Evolutionary conservation across 2,113 vertebrate species (phyloP).

Genomic region (Pterocles burchelli): DNA sequence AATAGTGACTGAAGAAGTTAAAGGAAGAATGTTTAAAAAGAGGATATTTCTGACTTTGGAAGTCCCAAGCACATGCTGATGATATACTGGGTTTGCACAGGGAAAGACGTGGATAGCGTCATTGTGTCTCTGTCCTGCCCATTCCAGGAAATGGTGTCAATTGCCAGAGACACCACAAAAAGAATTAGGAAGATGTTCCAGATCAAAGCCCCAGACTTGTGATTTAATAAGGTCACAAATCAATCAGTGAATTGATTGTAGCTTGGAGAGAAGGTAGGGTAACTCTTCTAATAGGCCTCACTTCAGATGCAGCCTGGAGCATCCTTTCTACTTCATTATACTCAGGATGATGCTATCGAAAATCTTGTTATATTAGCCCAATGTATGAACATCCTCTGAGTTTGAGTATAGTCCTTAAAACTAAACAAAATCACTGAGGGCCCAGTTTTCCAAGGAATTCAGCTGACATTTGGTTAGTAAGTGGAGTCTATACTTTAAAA

Average conservation of each 20-base stretch:
- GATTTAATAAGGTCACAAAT: not conserved
- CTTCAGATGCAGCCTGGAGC: not conserved
- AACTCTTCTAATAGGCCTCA: fast-evolving
- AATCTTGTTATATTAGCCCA: not conserved
- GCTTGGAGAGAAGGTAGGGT: not conserved
- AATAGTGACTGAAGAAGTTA: not conserved
- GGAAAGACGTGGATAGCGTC: not conserved
- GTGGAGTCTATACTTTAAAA: not conserved
- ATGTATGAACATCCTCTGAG: not conserved
- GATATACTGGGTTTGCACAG: not conserved
- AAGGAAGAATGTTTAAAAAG: not conserved
- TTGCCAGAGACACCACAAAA: not conserved
- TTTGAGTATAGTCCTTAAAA: not conserved
- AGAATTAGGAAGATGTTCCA: not conserved
- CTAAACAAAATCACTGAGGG: not conserved
- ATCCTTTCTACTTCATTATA: not conserved
- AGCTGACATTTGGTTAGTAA: not conserved
- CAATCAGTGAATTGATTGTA: not conserved
- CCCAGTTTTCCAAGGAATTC: not conserved
- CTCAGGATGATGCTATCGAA: not conserved
- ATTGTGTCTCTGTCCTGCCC: not conserved
- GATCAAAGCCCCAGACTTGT: not conserved
- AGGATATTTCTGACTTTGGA: not conserved
- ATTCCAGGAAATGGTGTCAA: not conserved
- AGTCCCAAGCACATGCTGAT: not conserved